phyloP scores from a whole-genome alignment of 1,140 invertebrate genomes.

The Nephila pilipes region DNA sequence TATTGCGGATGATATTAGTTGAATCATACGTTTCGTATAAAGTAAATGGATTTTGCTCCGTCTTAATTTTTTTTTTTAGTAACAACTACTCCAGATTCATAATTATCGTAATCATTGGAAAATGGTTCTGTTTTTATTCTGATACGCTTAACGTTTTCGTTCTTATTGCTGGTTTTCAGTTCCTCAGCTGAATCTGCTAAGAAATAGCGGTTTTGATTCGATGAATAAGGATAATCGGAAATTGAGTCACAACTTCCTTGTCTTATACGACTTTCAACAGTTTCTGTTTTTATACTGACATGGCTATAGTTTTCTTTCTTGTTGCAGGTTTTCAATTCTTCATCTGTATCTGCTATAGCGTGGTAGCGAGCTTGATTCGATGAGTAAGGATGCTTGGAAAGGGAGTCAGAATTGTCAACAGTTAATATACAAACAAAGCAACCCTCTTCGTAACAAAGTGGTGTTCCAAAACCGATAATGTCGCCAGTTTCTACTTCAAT shows the following conservation, averaged over 20 bases:
- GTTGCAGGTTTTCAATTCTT: neutral
- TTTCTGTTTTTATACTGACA: too few species aligned
- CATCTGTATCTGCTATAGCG: too few species aligned
- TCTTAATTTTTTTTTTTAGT: neutral
- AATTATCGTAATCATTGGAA: neutral
- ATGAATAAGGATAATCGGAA: too few species aligned
- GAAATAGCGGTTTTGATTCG: too few species aligned
- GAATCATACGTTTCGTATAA: too few species aligned
- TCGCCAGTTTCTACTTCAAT: constrained; percentile 4
- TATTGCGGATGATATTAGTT: too few species aligned
- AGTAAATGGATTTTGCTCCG: too few species aligned
- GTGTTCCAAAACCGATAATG: constrained; percentile 37
- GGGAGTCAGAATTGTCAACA: neutral
- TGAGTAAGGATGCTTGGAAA: neutral
- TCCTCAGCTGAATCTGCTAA: too few species aligned
- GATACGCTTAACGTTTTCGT: too few species aligned
- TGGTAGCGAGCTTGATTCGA: neutral
- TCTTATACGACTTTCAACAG: too few species aligned
- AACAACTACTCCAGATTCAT: neutral
- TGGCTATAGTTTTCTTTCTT: neutral
- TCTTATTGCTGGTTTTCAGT: too few species aligned
- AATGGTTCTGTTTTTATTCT: neutral
- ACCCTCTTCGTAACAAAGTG: neutral
- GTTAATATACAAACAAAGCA: constrained; percentile 30
- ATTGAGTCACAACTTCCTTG: too few species aligned